phyloP scores from a whole-genome alignment of 2,797 vertebrate species.

The Tapirus indicus region DNA sequence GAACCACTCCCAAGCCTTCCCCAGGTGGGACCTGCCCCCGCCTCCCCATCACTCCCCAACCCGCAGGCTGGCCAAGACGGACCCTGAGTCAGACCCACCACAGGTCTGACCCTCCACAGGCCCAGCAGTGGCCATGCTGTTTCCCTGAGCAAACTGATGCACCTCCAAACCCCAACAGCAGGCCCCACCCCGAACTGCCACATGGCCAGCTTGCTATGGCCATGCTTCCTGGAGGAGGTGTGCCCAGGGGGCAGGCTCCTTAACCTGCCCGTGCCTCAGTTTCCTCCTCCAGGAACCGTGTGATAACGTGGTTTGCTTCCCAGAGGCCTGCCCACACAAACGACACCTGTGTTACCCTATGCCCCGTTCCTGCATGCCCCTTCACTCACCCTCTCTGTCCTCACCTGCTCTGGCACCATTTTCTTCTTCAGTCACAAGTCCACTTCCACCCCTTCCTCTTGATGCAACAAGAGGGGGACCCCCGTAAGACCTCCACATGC shows the following conservation, averaged over 20 bases:
- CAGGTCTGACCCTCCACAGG: too few relatives aligned
- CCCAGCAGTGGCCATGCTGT: not conserved
- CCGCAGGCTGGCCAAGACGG: not conserved
- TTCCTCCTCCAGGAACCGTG: not conserved
- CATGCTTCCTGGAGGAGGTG: not conserved
- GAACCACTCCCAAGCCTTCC: not conserved
- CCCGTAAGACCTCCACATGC: too few relatives aligned
- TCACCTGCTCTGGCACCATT: not conserved
- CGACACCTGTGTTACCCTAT: not conserved
- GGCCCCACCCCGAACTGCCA: not conserved
- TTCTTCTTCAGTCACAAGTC: not conserved
- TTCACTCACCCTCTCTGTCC: not conserved
- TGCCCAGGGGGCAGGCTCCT: not conserved
- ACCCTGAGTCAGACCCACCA: fast-evolving
- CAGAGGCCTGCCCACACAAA: not conserved
- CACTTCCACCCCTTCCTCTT: not conserved
- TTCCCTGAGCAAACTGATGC: not conserved
- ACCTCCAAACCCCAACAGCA: too few relatives aligned
- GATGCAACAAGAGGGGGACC: too few relatives aligned
- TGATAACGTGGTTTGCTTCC: fast-evolving
- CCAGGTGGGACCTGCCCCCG: not conserved
- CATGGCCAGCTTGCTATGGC: not conserved
- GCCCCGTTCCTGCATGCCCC: too few relatives aligned
- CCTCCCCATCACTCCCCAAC: not conserved
- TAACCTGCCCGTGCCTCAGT: not conserved